Evolutionary conservation across 1,140 invertebrate species (phyloP), one percentile per base, ranked within the genome.

Genomic region (Camponotus pennsylvanicus): DNA sequence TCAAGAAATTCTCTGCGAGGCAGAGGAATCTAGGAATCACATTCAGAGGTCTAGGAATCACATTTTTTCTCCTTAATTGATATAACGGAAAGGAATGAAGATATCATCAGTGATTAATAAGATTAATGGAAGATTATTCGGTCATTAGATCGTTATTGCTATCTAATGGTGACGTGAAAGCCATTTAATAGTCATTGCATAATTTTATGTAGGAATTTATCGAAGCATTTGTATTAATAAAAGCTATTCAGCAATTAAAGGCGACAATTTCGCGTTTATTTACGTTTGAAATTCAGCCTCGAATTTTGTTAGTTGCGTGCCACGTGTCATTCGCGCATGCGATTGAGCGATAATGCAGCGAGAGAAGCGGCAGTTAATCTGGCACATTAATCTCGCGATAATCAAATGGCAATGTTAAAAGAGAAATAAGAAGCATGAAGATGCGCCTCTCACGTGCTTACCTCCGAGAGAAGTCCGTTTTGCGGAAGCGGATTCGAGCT

Each of bases 381-480:
- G n/a, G 21, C 67, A 37, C 27, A 59, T 82, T 82, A 59, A 82
- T 82, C 67, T 71, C 11, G 21, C 64, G 52, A 52, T 18, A 52
- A 52, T 52, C 49, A 45, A 64, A 42, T 34, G 40, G 18, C n/a
- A 67, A 61, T 37, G 69, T 83, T 83, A 73, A 83, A 83, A 75
- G 69, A 83, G 79, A 83, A 83, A 83, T 27, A 27, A 27, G 27
- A 83, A 69, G 66, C 67, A 59, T 59, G 45, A 52, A 55, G 52
- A 37, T 59, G 79, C 32, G 13, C 57, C 13, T 66, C 61, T 71
- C 55, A 63, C 40, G 45, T 78, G 90, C 93, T 93, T 90, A 93
- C 94, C 93, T 93, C 91, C 76, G 94, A 95, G 34, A 88, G 89
- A 59, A 95, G 90, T 45, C 92, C 88, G 59, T 88, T 85, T 63